Evolutionary conservation across 2,888 invertebrate species (phyloP).

Genomic region (Drosophila quinaria): DNA sequence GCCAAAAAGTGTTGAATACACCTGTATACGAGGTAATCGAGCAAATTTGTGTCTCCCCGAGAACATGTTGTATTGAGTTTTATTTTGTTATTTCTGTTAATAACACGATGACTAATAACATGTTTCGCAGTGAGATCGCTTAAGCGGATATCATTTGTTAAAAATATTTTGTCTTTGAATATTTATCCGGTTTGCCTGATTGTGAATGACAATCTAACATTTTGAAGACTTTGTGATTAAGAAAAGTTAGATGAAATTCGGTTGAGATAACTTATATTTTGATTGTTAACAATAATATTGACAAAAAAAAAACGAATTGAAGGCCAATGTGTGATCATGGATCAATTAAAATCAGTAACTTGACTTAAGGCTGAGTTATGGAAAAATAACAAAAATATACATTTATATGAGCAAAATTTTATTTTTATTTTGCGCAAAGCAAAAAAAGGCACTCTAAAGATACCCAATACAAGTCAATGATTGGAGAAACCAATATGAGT

Average conservation of each 20-base stretch:
- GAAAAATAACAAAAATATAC: neutral
- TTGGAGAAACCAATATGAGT: constrained; percentile 19
- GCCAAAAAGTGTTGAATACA: constrained; percentile 24
- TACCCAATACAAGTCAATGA: constrained; percentile 26
- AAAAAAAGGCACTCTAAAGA: constrained; percentile 4
- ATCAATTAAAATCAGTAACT: constrained; percentile 30
- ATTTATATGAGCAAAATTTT: neutral
- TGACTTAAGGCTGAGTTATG: constrained; percentile 12
- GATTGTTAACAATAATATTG: constrained; percentile 22
- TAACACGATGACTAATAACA: constrained; percentile 69
- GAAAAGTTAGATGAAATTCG: constrained; percentile 18
- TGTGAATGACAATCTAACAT: constrained; percentile 33
- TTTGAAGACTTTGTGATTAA: constrained; percentile 29
- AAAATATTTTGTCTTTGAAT: constrained; percentile 28
- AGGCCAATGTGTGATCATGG: constrained; percentile 32
- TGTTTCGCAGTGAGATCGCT: constrained; percentile 37
- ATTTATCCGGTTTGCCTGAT: constrained; percentile 72
- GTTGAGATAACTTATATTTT: constrained; percentile 36
- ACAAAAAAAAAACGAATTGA: constrained; percentile 21
- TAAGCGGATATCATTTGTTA: constrained; percentile 72
- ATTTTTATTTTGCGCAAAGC: neutral
- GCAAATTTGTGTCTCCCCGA: constrained; percentile 24
- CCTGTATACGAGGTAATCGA: constrained; percentile 13
- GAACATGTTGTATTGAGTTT: constrained; percentile 21
- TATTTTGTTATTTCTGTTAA: constrained; percentile 50